Evolutionary conservation across 1,140 invertebrate genomes (phyloP).

Genomic region (Mactra quadrangularis): DNA sequence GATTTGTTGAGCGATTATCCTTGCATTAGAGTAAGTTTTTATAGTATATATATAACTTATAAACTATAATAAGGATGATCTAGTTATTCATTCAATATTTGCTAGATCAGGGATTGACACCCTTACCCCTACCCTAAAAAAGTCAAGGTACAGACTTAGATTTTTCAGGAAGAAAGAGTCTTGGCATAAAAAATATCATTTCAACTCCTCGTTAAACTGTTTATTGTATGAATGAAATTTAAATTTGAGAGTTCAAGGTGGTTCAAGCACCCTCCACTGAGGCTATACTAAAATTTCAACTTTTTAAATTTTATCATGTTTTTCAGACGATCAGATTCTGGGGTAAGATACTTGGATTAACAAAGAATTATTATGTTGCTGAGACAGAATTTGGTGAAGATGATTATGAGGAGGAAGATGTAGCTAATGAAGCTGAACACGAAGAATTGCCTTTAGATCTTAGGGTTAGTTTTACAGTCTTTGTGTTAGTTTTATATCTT

Average conservation of each 20-base stretch:
- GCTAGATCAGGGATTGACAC: too few relatives aligned
- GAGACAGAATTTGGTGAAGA: constrained; percentile 68
- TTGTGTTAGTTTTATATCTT: neutral
- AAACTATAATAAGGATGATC: too few relatives aligned
- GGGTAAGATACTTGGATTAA: constrained; percentile 71
- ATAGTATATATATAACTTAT: neutral
- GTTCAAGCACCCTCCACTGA: too few relatives aligned
- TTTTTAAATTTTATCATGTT: neutral
- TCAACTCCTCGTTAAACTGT: too few relatives aligned
- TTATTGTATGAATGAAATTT: too few relatives aligned
- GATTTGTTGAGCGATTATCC: constrained; percentile 65
- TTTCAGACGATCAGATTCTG: constrained; percentile 70
- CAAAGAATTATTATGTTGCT: constrained; percentile 68
- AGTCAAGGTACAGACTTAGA: too few relatives aligned
- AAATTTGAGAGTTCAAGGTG: too few relatives aligned
- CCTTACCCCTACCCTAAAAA: too few relatives aligned
- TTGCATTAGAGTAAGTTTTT: neutral
- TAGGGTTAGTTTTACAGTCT: neutral
- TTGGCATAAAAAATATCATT: too few relatives aligned
- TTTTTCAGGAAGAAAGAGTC: too few relatives aligned
- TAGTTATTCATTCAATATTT: too few relatives aligned
- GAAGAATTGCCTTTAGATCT: constrained; percentile 31
- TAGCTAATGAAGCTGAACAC: constrained; percentile 60
- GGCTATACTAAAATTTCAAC: neutral
- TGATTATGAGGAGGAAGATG: constrained; percentile 66